Base-by-base conservation (phyloP, 2,888 invertebrate species). In the Leucophenga maculata region DNA sequence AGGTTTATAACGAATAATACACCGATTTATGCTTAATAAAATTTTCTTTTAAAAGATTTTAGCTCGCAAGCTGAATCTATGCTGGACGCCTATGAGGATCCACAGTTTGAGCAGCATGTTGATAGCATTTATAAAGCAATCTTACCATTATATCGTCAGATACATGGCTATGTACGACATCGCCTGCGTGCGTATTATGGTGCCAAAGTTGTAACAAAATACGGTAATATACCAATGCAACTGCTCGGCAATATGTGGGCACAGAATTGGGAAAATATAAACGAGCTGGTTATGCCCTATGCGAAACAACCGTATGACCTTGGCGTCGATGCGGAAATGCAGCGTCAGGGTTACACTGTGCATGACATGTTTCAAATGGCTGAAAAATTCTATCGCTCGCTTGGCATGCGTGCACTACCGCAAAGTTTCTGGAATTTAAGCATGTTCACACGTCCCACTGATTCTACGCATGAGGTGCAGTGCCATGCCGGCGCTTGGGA, bases 301-400 rank as follows among this genome's bases (percentile, higher is more conserved):
- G 93, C 93, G 0, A 91, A 93, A 65, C 93, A 93, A 80, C 90
- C 91, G 16, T n/a, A n/a, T n/a, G 90, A 92, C 67, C 89, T 93
- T 0, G 94, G 95, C 87, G 92, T 95, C n/a, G 93, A 93, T 0
- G 90, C 90, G 16, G 91, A 93, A 67, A 93, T 97, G 93, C 88
- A 90, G 39, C 90, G 91, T 22, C 93, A 94, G 90, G 94, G 92
- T 84, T 95, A 93, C 86, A 95, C 94, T 0, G 90, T 93, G 0
- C 79, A 91, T 48, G 93, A 93, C 84, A 96, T 97, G 91, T 97
- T 96, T 89, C 90, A 93, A 83, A 91, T 93, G 88, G 93, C 95
- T 0, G 97, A 97, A 82, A 93, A 94, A 73, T 97, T 97, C 89
- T 97, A 96, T 88, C n/a, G n/a, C n/a, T n/a, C n/a, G n/a, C n/a